phyloP scores from a whole-genome alignment of 2,888 invertebrate genomes.

The Tetramorium bicarinatum region DNA sequence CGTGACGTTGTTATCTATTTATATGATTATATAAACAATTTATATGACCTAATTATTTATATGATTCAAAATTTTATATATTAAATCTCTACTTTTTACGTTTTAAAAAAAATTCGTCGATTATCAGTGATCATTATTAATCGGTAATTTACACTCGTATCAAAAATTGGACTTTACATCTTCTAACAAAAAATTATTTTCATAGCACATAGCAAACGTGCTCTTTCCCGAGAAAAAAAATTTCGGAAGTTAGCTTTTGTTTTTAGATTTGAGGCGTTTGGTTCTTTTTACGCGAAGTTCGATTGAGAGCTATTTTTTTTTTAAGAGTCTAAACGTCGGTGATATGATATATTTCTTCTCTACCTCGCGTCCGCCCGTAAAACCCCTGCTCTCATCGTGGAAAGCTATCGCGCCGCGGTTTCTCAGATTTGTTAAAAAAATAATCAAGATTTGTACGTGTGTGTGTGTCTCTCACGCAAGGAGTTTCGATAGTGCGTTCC shows the following conservation, averaged over 20 bases:
- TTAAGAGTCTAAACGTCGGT: slow-evolving; percentile 16
- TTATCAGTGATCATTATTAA: neutral
- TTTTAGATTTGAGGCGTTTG: neutral
- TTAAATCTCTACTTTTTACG: neutral
- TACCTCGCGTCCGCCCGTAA: neutral
- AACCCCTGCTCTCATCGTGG: neutral
- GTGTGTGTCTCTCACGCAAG: neutral
- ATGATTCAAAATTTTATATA: neutral
- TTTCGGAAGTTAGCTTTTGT: slow-evolving; percentile 1
- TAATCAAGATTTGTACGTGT: slow-evolving; percentile 16
- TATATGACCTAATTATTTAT: neutral
- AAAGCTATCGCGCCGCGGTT: slow-evolving; percentile 27
- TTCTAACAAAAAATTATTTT: neutral
- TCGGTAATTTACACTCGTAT: neutral
- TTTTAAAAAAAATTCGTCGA: neutral
- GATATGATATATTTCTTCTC: neutral
- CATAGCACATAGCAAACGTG: neutral
- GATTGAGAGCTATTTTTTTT: slow-evolving; percentile 3
- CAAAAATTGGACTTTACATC: neutral
- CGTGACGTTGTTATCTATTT: neutral
- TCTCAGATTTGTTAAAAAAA: slow-evolving; percentile 52
- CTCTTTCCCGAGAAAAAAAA: neutral
- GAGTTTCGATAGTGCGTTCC: neutral
- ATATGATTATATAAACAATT: neutral
- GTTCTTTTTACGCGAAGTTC: neutral